A percentile compares a stretch with the other conserved stretches of the same genome.
phyloP scores from a whole-genome alignment of 2,888 invertebrate species.

The Philaethria dido region DNA sequence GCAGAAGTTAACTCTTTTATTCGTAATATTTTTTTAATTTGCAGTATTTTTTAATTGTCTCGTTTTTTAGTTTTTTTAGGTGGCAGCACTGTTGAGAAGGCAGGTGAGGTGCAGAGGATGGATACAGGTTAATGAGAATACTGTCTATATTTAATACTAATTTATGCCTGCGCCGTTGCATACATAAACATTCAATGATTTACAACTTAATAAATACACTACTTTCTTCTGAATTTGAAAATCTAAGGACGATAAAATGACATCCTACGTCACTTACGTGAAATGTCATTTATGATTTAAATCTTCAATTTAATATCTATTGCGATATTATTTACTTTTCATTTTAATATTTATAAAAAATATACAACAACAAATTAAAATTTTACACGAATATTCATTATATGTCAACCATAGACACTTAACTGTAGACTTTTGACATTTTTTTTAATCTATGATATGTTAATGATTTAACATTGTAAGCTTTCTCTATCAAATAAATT shows the following conservation, averaged over 20 bases:
- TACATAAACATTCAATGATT: constrained; percentile 11
- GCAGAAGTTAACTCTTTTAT: neutral
- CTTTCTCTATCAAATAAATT: no score
- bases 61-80: neutral
- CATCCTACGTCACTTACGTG: no score
- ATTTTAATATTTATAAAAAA: no score
- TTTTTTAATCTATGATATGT: constrained; percentile 8
- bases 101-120: constrained; percentile 22
- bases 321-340: no score
- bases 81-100: constrained; percentile 10
- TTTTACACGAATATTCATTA: neutral
- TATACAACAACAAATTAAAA: neutral
- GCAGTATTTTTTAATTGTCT: no score
- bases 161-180: constrained; percentile 7
- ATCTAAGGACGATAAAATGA: no score
- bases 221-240: neutral
- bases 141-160: constrained; percentile 22
- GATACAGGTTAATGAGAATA: constrained; percentile 10
- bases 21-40: no score
- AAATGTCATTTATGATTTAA: no score
- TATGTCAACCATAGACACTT: neutral
- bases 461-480: no score
- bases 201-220: constrained; percentile 10
- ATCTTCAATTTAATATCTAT: no score
- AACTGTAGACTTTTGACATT: neutral